These are phyloP conservation scores for Pristiophorus japonicus DNA, from an alignment of 2,113 vertebrate species.

Conservation along the genomic window DNA sequence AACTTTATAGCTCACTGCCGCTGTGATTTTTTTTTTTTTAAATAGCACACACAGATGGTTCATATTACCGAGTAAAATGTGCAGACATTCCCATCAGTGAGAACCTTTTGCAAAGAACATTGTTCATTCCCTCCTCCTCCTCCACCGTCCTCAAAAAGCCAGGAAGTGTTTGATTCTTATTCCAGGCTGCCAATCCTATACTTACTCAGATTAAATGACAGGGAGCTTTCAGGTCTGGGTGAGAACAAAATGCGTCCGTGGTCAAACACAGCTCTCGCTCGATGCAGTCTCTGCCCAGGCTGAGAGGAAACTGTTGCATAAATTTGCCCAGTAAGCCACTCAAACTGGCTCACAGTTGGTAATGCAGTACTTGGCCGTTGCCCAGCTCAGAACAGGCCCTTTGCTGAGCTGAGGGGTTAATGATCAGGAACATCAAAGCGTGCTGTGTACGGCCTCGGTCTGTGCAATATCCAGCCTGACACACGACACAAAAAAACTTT, in stretches of 20 bases:
- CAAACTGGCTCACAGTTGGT: not conserved
- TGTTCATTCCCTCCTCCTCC: not conserved
- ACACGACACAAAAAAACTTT: not conserved
- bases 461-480: not conserved
- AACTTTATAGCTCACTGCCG: not conserved
- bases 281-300: not conserved
- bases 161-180: not conserved
- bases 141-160: not conserved
- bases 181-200: not conserved
- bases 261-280: not conserved
- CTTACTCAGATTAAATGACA: not conserved
- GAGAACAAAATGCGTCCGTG: not conserved
- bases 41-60: not conserved
- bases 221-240: not conserved
- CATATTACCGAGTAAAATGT: not conserved
- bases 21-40: not conserved
- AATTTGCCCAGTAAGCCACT: not conserved
- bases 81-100: not conserved
- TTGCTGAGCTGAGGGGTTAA: not conserved
- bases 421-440: not conserved
- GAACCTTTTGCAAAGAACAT: not conserved
- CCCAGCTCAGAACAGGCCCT: not conserved
- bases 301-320: not conserved
- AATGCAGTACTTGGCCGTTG: no score
- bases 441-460: no score